Evolutionary conservation across 2,797 vertebrate species (phyloP).

Genomic region (Anguilla marmorata): DNA sequence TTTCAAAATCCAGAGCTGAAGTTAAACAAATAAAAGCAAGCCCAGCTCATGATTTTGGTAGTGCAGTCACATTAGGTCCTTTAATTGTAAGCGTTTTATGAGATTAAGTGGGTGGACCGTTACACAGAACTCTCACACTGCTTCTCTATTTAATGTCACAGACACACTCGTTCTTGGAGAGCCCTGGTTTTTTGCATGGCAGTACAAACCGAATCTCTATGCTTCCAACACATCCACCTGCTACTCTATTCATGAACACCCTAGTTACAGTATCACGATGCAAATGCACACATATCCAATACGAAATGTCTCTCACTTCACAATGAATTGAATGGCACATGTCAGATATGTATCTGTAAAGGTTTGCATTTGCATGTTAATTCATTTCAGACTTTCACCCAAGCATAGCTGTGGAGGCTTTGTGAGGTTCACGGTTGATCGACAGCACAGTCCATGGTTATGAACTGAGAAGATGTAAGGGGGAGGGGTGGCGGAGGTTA

Average conservation of each 20-base stretch:
- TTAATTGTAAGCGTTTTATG: not conserved
- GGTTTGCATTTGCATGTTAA: slow-evolving; percentile 12
- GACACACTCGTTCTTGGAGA: not conserved
- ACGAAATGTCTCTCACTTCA: not conserved
- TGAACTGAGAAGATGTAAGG: not conserved
- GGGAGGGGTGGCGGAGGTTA: not conserved
- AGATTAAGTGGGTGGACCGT: slow-evolving; percentile 8
- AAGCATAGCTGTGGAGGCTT: not conserved
- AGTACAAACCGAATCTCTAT: not conserved
- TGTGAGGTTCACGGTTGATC: slow-evolving; percentile 15
- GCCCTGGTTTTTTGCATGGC: not conserved
- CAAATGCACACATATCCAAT: not conserved
- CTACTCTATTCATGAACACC: not conserved
- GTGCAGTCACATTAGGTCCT: slow-evolving; percentile 7
- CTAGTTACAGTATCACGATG: not conserved
- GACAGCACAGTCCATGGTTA: slow-evolving; percentile 4
- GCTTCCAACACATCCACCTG: not conserved
- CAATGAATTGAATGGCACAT: slow-evolving; percentile 3
- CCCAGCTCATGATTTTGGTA: not conserved
- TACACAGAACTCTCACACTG: slow-evolving; percentile 4
- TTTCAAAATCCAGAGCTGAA: slow-evolving; percentile 13
- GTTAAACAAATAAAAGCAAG: slow-evolving; percentile 11
- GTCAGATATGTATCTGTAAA: not conserved
- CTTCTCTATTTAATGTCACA: not conserved
- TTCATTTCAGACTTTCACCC: not conserved